These are phyloP conservation scores for Pipistrellus nathusii DNA, from an alignment of 2,797 vertebrate species.

Conservation along the genomic window DNA sequence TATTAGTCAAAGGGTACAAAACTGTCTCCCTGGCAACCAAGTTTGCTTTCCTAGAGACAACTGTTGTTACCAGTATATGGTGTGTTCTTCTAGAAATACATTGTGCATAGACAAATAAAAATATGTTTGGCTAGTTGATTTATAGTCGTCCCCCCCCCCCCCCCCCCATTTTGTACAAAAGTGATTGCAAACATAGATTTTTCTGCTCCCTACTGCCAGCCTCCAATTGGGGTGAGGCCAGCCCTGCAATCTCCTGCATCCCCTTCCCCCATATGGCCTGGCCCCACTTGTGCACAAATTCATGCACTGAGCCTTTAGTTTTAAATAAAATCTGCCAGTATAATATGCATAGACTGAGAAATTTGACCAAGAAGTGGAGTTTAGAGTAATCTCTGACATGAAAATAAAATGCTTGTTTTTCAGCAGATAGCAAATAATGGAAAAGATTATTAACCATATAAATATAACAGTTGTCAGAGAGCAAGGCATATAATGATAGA, in stretches of 20 bases:
- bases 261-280: too few species aligned
- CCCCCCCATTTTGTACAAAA: not conserved
- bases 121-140: not conserved
- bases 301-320: not conserved
- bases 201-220: not conserved
- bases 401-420: conserved; percentile 38
- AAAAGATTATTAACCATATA: conserved; percentile 3
- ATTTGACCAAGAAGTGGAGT: not conserved
- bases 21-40: not conserved
- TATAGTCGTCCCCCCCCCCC: not conserved
- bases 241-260: too few species aligned
- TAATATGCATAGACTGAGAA: not conserved
- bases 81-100: not conserved
- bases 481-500: not conserved
- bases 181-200: not conserved
- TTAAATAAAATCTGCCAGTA: not conserved
- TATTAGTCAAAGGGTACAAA: not conserved
- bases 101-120: not conserved
- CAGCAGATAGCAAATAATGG: not conserved
- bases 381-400: conserved; percentile 1
- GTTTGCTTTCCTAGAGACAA: not conserved
- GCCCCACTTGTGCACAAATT: too few species aligned
- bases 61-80: not conserved
- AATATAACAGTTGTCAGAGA: not conserved
- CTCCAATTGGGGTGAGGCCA: too few species aligned